Evolutionary conservation across 2,113 vertebrate genomes (phyloP), one percentile per base, ranked within the genome.

Genomic region (Chloroceryle aenea): DNA sequence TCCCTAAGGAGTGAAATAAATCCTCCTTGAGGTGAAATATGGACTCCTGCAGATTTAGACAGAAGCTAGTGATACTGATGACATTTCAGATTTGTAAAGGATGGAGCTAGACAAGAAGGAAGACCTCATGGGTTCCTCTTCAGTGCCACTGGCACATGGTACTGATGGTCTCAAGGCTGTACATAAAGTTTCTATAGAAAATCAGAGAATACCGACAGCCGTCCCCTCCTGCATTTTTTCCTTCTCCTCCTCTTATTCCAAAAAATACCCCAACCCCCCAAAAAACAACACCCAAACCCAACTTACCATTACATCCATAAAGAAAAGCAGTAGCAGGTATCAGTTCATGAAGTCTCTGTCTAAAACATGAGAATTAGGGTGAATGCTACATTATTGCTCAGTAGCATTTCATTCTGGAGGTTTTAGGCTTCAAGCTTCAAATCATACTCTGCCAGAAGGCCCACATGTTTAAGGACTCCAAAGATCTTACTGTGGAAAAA

Each of bases 251-350:
- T 84, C 8, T 25, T 64, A 23, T 15, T 73, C 11, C 8, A 50
- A 56, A 84, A 79, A 75, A 14, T 29, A 0, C 0, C n/a, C 7
- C 15, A 17, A 2, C 11, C 36, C 7, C 32, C 58, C 7, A n/a
- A n/a, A n/a, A 34, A 4, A 9, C 40, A 52, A 9, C 20, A 71
- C 21, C 15, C 19, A 59, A 52, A 61, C 15, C 3, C n/a, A 87
- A 38, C 6, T 36, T 64, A 72, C 12, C 20, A 29, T 38, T 71
- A 36, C 20, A 88, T 38, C 18, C 27, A 64, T 13, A 53, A 88
- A 64, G 30, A 76, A 85, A 72, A 47, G 26, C 6, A 79, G 27
- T 56, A 68, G 40, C 29, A 61, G 17, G 8, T 36, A 17, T 19
- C 58, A 79, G 23, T 34, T 85, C 14, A 32, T 38, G 34, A 79